These are phyloP conservation scores for Lipophrys pholis DNA, from an alignment of 2,113 vertebrate species.

Conservation along the genomic window DNA sequence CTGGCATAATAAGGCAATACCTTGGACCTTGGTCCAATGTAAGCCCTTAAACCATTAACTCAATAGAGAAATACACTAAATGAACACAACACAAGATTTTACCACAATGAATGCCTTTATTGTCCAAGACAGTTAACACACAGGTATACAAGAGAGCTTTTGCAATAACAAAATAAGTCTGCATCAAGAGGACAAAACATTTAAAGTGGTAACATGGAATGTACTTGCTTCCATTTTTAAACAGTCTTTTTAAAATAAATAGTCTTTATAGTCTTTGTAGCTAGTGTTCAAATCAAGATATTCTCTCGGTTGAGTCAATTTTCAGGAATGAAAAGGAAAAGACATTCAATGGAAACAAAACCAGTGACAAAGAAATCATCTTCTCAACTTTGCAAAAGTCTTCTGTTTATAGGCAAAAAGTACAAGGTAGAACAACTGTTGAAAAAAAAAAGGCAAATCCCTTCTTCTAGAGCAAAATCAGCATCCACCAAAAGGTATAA, in stretches of 20 bases:
- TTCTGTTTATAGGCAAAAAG: slow-evolving; percentile 47
- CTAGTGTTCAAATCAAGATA: slow-evolving; percentile 76
- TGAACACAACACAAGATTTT: slow-evolving; percentile 39
- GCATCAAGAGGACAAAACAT: slow-evolving; percentile 71
- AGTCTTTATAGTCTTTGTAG: slow-evolving; percentile 75
- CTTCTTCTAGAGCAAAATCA: slow-evolving; percentile 68
- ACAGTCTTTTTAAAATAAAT: slow-evolving; percentile 81
- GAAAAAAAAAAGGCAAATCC: slow-evolving; percentile 70
- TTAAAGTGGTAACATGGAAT: slow-evolving; percentile 81
- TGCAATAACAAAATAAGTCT: slow-evolving; percentile 76
- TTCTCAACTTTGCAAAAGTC: slow-evolving; percentile 46
- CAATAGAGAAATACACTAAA: neutral
- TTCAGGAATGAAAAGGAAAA: slow-evolving; percentile 77
- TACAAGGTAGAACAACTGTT: slow-evolving; percentile 31
- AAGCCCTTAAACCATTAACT: neutral
- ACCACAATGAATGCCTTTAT: slow-evolving; percentile 81
- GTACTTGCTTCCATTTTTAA: slow-evolving; percentile 70
- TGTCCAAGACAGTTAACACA: slow-evolving; percentile 80
- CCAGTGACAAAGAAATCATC: slow-evolving; percentile 54
- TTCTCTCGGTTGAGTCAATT: slow-evolving; percentile 69
- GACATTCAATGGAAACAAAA: slow-evolving; percentile 54
- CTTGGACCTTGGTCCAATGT: too few species aligned
- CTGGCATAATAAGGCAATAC: too few species aligned
- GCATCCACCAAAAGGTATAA: slow-evolving; percentile 50
- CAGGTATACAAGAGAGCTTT: slow-evolving; percentile 72